Conservation (phyloP, 2,888 invertebrate species). For the Tromatobia lineatoria region DNA sequence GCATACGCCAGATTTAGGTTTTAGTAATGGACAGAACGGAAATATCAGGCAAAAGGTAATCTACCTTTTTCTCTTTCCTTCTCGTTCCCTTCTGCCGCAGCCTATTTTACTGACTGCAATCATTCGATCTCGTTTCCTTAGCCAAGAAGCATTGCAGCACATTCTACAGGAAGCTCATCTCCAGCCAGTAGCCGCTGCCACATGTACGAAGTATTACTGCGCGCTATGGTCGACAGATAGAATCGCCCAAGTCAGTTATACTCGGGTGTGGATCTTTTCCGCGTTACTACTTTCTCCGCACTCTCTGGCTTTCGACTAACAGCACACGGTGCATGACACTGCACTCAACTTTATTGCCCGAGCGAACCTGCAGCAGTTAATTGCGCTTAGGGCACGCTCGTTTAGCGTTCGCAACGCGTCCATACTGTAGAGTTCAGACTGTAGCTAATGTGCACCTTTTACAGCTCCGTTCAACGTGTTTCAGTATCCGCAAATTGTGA, state of each 20-base stretch:
- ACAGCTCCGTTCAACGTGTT: not conserved
- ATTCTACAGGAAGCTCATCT: conserved; percentile 20
- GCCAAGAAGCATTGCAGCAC: conserved; percentile 11
- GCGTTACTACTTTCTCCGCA: conserved; percentile 52
- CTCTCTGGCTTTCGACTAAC: conserved; percentile 22
- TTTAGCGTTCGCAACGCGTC: conserved; percentile 16
- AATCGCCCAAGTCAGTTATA: conserved; percentile 9
- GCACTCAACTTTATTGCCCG: conserved; percentile 55
- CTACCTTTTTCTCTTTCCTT: not conserved
- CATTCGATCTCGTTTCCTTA: conserved; percentile 41
- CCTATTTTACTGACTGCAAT: conserved; percentile 49
- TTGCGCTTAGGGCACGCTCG: conserved; percentile 25
- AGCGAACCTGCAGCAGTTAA: conserved; percentile 28
- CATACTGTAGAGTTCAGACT: not conserved
- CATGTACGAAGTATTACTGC: conserved; percentile 26
- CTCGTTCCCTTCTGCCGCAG: conserved; percentile 13
- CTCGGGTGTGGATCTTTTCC: conserved; percentile 47
- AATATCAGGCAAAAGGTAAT: not conserved
- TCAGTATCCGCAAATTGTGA: conserved; percentile 5
- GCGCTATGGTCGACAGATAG: conserved; percentile 22
- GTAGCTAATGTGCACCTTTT: conserved; percentile 7
- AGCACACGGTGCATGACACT: conserved; percentile 46
- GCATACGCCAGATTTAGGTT: not conserved
- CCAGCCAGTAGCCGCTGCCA: not conserved
- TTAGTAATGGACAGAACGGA: not conserved